Evolutionary conservation across 2,888 invertebrate species (phyloP).

Genomic region (Criorhina ranunculi): DNA sequence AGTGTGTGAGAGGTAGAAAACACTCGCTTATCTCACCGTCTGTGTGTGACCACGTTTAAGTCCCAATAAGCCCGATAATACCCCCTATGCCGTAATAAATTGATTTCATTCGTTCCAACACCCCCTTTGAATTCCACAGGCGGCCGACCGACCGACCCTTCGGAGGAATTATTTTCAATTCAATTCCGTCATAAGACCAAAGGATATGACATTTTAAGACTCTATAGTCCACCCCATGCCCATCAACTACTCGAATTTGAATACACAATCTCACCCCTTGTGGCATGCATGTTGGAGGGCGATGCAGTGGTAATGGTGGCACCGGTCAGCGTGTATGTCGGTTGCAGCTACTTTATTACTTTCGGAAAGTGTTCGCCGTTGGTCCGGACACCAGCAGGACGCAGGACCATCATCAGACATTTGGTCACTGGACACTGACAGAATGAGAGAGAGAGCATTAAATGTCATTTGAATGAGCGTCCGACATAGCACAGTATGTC

Average conservation of each 20-base stretch:
- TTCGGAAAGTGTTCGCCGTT: constrained; percentile 70
- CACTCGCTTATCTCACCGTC: constrained; percentile 60
- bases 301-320: not conserved
- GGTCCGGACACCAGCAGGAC: constrained; percentile 63
- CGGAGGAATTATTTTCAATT: constrained; percentile 72
- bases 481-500: constrained; percentile 39
- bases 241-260: constrained; percentile 50
- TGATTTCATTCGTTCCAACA: constrained; percentile 66
- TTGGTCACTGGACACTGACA: constrained; percentile 66
- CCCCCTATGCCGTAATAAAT: constrained; percentile 66
- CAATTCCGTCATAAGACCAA: constrained; percentile 76
- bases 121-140: constrained; percentile 28
- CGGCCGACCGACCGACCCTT: not conserved
- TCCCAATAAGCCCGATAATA: constrained; percentile 74
- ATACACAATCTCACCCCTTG: constrained; percentile 55
- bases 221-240: constrained; percentile 42
- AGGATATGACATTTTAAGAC: constrained; percentile 76
- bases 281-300: constrained; percentile 13
- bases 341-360: constrained; percentile 75
- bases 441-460: constrained; percentile 69
- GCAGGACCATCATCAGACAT: constrained; percentile 69
- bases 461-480: constrained; percentile 74
- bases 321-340: constrained; percentile 36
- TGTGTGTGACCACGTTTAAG: constrained; percentile 71
- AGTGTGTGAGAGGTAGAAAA: no score